Evolutionary conservation across 2,888 invertebrate genomes (phyloP), one percentile per base, ranked within the genome.

Genomic region (Campoplex capitator): DNA sequence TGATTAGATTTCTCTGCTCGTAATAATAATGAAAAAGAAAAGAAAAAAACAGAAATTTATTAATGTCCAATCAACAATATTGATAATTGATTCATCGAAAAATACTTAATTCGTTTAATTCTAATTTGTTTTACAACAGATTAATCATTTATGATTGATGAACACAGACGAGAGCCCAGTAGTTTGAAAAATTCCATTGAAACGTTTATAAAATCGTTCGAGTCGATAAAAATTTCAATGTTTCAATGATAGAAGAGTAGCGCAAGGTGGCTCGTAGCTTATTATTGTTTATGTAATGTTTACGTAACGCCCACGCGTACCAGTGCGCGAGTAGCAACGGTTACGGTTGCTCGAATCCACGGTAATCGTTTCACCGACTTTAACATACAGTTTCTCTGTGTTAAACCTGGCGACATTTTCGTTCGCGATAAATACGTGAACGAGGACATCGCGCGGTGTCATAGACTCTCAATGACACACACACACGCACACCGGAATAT

Each of bases 271-370:
- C 70, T 81, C 90, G 88, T 90, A 80, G 89, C 89, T 92, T 92
- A 93, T 93, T 92, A 92, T 92, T 92, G 90, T 93, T 93, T 93
- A 93, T 92, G 92, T 93, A 93, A 93, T 92, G 89, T 93, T 93
- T 93, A 92, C 92, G 93, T 93, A 93, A 93, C 89, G 76, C 82
- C 87, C 80, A 89, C 87, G 89, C 87, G 89, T 89, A 88, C 82
- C 48, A 68, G 71, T 54, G 71, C 81, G 86, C 81, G 73, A 84
- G 87, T 87, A 86, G 82, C 85, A 73, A 87, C 83, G 87, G 83
- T 87, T 83, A 87, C 83, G 87, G 83, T 87, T 83, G 84, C 87
- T 71, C 87, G 84, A 62, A 76, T 85, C 65, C 42, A 75, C 42
- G n/a, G 73, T 65, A 74, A 79, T 71, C 74, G 70, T 76, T 80